Percentiles rank a stretch among this genome's conserved stretches.
phyloP scores from a whole-genome alignment of 2,113 vertebrate species.

The Trematocara marginatum region DNA sequence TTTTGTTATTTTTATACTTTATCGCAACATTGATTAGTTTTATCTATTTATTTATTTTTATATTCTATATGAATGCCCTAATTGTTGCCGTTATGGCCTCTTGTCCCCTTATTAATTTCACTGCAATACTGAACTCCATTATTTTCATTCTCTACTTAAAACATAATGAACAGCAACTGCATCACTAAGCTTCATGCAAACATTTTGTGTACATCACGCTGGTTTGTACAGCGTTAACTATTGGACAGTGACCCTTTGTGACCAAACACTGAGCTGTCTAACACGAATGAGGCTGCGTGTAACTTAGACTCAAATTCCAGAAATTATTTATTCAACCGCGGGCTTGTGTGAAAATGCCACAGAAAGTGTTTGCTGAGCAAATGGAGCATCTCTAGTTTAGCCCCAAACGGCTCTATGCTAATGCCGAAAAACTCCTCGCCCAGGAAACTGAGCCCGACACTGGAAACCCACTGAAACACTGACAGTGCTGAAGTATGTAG shows the following conservation, averaged over 20 bases:
- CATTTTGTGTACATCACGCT: not conserved
- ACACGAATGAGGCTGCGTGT: not conserved
- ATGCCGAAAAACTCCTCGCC: not conserved
- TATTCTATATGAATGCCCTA: not conserved
- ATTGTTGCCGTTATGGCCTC: rapidly evolving
- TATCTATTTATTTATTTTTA: not conserved
- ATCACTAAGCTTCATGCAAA: not conserved
- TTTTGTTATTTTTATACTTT: not conserved
- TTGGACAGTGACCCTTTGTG: not conserved
- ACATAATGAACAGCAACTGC: not conserved
- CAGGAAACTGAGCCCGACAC: not conserved
- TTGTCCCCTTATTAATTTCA: not conserved
- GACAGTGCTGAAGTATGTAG: not conserved
- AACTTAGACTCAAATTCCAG: not conserved
- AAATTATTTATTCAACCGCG: not conserved
- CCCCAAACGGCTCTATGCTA: not conserved
- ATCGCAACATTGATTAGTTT: not conserved
- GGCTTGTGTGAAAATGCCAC: not conserved
- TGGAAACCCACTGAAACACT: not conserved
- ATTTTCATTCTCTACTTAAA: not conserved
- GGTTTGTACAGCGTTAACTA: not conserved
- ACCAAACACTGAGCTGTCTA: not conserved
- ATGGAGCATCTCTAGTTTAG: not conserved
- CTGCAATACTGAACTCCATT: not conserved
- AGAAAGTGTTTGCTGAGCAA: not conserved